phyloP scores from a whole-genome alignment of 2,797 vertebrate genomes.

The Sebastes matsubarae region DNA sequence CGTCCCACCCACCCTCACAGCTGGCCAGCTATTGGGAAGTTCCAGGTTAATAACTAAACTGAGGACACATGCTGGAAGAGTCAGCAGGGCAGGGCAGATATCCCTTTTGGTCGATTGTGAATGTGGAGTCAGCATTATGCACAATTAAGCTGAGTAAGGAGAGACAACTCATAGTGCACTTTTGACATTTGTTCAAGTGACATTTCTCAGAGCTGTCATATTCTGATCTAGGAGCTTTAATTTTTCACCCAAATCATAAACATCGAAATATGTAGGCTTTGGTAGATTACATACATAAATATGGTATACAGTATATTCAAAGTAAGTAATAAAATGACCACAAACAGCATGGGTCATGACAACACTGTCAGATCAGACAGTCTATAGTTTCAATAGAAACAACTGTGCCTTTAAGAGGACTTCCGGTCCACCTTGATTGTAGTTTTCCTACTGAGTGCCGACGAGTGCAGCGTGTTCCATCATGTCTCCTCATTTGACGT shows the following conservation, averaged over 20 bases:
- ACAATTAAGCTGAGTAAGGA: conserved; percentile 28
- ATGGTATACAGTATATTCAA: not conserved
- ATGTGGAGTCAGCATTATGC: conserved; percentile 61
- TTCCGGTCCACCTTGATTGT: conserved; percentile 82
- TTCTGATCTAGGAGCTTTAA: not conserved
- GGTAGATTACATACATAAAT: not conserved
- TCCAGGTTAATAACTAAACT: conserved; percentile 82
- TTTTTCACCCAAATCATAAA: not conserved
- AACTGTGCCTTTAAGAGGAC: conserved; percentile 50
- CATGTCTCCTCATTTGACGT: conserved; percentile 75
- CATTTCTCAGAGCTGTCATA: not conserved
- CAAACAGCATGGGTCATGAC: conserved; percentile 13
- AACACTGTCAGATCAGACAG: not conserved
- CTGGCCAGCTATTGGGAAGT: conserved; percentile 76
- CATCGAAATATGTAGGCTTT: not conserved
- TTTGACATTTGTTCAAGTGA: not conserved
- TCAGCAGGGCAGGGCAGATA: conserved; percentile 60
- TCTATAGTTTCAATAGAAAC: conserved; percentile 43
- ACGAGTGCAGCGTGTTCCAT: conserved; percentile 63
- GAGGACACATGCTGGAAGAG: conserved; percentile 56
- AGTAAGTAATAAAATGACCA: not conserved
- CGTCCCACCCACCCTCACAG: conserved; percentile 44
- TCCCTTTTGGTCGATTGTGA: conserved; percentile 27
- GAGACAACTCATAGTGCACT: not conserved
- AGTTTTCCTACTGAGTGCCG: conserved; percentile 69